These are phyloP conservation scores for Aulostomus chinensis DNA, from an alignment of 2,797 vertebrate genomes.

Conservation along the genomic window DNA sequence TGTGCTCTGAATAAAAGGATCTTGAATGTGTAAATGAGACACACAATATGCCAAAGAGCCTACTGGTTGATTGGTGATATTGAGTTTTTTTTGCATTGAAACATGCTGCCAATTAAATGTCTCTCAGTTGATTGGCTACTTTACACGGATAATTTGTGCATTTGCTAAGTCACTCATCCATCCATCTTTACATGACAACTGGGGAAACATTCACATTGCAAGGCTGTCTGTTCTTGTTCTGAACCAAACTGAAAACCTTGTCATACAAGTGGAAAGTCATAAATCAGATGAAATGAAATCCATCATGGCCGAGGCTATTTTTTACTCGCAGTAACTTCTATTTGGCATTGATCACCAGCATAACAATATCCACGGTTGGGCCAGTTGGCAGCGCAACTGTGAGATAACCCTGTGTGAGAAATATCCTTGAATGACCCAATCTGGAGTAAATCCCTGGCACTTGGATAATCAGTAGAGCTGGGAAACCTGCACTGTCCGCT, in stretches of 20 bases:
- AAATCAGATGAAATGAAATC: conserved; percentile 13
- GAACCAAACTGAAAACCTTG: background rate
- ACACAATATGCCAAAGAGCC: background rate
- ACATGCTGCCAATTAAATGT: conserved; percentile 2
- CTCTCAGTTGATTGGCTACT: background rate
- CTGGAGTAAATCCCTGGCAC: conserved; percentile 39
- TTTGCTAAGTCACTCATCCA: too few relatives aligned
- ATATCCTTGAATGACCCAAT: conserved; percentile 35
- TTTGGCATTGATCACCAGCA: conserved; percentile 31
- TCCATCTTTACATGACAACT: too few relatives aligned
- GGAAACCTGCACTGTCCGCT: conserved; percentile 30
- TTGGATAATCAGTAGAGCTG: conserved; percentile 31
- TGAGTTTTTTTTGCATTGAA: background rate
- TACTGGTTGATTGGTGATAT: background rate
- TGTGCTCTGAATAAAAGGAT: conserved; percentile 52
- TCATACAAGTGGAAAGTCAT: conserved; percentile 15
- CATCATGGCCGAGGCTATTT: background rate
- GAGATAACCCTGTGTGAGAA: conserved; percentile 21
- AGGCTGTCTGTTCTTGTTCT: conserved; percentile 12
- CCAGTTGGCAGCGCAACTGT: conserved; percentile 24
- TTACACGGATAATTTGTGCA: too few relatives aligned
- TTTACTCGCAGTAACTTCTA: conserved; percentile 13
- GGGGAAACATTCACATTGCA: background rate
- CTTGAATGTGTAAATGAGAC: conserved; percentile 15
- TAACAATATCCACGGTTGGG: conserved; percentile 9